phyloP scores from a whole-genome alignment of 2,888 invertebrate species.

The Chironomus riparius region DNA sequence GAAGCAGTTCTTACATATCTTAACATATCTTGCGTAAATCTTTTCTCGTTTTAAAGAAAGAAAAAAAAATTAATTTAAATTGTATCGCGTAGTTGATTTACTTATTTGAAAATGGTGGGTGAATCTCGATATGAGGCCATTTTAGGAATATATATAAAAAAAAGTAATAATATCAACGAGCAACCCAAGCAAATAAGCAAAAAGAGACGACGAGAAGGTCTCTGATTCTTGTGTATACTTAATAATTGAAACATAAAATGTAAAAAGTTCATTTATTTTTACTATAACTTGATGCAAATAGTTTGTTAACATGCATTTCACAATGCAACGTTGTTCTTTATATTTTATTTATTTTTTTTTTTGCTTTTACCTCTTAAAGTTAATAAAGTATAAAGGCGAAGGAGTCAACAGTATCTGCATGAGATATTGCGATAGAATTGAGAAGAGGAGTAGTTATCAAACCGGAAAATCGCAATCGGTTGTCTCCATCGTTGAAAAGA shows the following conservation, averaged over 20 bases:
- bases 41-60: too few species aligned
- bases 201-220: too few species aligned
- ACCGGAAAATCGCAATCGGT: conserved; percentile 12
- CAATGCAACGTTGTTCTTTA: background rate
- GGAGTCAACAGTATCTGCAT: background rate
- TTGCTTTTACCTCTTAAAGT: background rate
- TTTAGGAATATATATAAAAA: too few species aligned
- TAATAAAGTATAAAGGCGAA: background rate
- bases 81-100: too few species aligned
- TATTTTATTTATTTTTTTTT: background rate
- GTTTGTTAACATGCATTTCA: conserved; percentile 15
- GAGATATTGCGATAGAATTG: background rate
- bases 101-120: too few species aligned
- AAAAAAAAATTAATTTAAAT: too few species aligned
- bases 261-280: background rate
- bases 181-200: too few species aligned
- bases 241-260: conserved; percentile 12
- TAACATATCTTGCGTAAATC: too few species aligned
- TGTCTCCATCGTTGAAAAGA: conserved; percentile 5
- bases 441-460: conserved; percentile 12
- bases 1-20: too few species aligned
- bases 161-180: too few species aligned
- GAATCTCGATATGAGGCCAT: too few species aligned
- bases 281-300: conserved; percentile 16
- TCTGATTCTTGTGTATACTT: too few species aligned